Evolutionary conservation across 1,140 invertebrate species (phyloP), one percentile per base, ranked within the genome.

Genomic region (Drosophila sturtevanti): DNA sequence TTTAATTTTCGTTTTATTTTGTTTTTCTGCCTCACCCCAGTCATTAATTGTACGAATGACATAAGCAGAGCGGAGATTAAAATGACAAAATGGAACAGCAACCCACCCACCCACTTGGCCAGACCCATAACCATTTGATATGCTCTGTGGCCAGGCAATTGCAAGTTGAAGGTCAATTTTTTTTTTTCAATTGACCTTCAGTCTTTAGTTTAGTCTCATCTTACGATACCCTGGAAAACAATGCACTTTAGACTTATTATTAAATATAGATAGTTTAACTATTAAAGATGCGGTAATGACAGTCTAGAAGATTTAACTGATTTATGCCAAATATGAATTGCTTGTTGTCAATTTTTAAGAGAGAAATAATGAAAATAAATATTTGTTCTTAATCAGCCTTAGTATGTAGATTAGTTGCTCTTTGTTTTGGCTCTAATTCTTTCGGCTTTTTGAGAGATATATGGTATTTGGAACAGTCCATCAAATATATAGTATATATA

Each of bases 71-170:
- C 41, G 41, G 41, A 18, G 41, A 48, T 48, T 48, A 48, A 48
- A 48, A 48, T 48, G 41, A 1, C 41, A 48, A 48, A 48, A 21
- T n/a, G 9, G 16, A 21, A 11, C 3, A 11, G 16, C 12, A 6
- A 48, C 41, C 41, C 41, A 48, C 41, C 16, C 6, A 38, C 27
- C 27, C 27, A 31, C 27, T 31, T 31, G 14, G 38, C 38, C 38
- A 16, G n/a, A 41, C 41, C 41, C 16, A 48, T 48, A 48, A 27
- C 12, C 16, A 52, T 54, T 67, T 55, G 72, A 67, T 51, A 76
- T 76, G 72, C 56, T 68, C 58, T 35, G 52, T 54, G 66, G 44
- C 10, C 58, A 70, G 64, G 59, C 27, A 54, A 64, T 35, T 35
- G 31, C 59, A 35, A 55, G 48, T 55, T 67, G 34, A 48, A 48